These are phyloP conservation scores for Rhinophrynus dorsalis DNA, from an alignment of 2,797 vertebrate species.

Conservation along the genomic window DNA sequence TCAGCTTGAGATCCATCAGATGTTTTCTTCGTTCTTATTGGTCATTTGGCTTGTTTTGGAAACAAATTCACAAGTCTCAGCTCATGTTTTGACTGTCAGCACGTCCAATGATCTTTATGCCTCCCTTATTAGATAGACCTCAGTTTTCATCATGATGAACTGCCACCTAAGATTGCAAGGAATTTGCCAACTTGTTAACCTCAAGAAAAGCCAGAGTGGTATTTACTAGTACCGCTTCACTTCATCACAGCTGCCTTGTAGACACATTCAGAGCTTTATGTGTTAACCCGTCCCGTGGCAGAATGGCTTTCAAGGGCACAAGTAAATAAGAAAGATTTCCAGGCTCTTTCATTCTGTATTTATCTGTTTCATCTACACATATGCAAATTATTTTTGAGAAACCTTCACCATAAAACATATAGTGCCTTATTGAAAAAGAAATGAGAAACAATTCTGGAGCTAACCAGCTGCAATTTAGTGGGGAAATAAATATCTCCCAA, in stretches of 20 bases:
- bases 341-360: too few species aligned
- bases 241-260: neutral
- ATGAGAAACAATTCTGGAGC: too few species aligned
- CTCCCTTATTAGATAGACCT: slow-evolving; percentile 11
- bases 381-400: too few species aligned
- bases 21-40: neutral
- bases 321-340: too few species aligned
- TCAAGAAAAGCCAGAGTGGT: slow-evolving; percentile 4
- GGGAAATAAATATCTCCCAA: too few species aligned
- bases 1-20: too few species aligned
- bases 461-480: too few species aligned
- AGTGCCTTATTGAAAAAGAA: too few species aligned
- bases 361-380: too few species aligned
- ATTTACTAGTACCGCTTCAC: neutral
- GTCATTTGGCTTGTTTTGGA: neutral
- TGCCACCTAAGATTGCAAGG: neutral
- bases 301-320: too few species aligned
- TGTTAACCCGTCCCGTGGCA: neutral
- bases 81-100: neutral
- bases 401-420: too few species aligned
- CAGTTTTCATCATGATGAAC: slow-evolving; percentile 23
- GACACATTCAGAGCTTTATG: neutral
- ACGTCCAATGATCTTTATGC: neutral
- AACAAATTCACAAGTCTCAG: neutral
- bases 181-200: slow-evolving; percentile 14